Conservation (phyloP, 2,888 invertebrate species). For the Tortricodes alternella region DNA sequence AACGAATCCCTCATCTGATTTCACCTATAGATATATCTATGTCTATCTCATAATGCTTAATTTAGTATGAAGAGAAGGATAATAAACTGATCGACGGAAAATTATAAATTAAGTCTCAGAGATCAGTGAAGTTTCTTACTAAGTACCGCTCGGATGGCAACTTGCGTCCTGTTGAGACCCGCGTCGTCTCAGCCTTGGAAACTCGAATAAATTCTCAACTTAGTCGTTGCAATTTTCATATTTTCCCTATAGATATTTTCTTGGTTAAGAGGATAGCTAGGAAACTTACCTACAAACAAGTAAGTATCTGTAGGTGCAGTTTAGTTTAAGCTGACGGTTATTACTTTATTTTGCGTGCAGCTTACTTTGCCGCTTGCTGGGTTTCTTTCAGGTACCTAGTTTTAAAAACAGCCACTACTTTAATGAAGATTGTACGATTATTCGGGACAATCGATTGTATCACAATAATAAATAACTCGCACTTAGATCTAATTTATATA, state of each 20-base stretch:
- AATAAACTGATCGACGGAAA: neutral
- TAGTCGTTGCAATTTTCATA: conserved; percentile 9
- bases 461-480: too few relatives aligned
- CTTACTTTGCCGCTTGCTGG: neutral
- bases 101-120: neutral
- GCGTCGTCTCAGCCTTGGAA: neutral
- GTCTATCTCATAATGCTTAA: too few relatives aligned
- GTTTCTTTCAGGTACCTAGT: too few relatives aligned
- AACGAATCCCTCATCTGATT: too few relatives aligned
- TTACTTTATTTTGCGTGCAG: neutral
- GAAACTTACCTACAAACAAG: neutral
- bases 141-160: neutral
- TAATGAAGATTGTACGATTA: too few relatives aligned
- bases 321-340: neutral
- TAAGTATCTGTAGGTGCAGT: neutral
- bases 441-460: too few relatives aligned
- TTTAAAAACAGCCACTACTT: too few relatives aligned
- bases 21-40: too few relatives aligned
- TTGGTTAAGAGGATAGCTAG: neutral
- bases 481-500: too few relatives aligned
- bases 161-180: neutral
- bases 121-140: neutral
- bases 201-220: conserved; percentile 10
- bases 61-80: neutral
- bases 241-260: conserved; percentile 1